These are phyloP conservation scores for Engystomops pustulosus DNA, from an alignment of 2,113 vertebrate species.

Conservation along the genomic window DNA sequence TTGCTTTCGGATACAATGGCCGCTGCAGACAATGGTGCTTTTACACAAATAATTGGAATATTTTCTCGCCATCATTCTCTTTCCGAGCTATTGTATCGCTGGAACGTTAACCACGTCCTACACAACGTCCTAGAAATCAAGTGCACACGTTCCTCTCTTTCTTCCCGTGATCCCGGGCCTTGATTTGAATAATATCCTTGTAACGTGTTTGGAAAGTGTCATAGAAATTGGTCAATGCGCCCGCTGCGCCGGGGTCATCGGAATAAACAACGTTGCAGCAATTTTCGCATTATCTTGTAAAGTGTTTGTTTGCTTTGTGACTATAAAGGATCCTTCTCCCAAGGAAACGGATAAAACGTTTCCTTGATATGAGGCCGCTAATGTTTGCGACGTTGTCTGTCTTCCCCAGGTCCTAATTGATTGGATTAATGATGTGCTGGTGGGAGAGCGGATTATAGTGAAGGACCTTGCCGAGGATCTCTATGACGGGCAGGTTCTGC, in stretches of 20 bases:
- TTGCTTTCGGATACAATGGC: not conserved
- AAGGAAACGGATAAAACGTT: not conserved
- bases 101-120: not conserved
- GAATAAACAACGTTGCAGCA: not conserved
- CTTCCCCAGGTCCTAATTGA: slow-evolving; percentile 85
- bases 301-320: slow-evolving; percentile 1
- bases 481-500: slow-evolving; percentile 88
- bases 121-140: not conserved
- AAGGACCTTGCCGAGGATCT: slow-evolving; percentile 89
- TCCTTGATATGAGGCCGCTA: not conserved
- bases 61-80: not conserved
- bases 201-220: not conserved
- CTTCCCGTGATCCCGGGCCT: not conserved
- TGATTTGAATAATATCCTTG: not conserved
- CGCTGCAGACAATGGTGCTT: not conserved
- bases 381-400: slow-evolving; percentile 25
- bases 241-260: too few relatives aligned
- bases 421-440: slow-evolving; percentile 91
- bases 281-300: slow-evolving; percentile 25
- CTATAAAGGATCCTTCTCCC: slow-evolving; percentile 5
- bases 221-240: not conserved
- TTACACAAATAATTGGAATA: not conserved
- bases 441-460: slow-evolving; percentile 89
- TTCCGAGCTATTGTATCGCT: not conserved
- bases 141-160: not conserved